Evolutionary conservation across 2,113 vertebrate species (phyloP), one percentile per base, ranked within the genome.

Genomic region (Isurus oxyrinchus): DNA sequence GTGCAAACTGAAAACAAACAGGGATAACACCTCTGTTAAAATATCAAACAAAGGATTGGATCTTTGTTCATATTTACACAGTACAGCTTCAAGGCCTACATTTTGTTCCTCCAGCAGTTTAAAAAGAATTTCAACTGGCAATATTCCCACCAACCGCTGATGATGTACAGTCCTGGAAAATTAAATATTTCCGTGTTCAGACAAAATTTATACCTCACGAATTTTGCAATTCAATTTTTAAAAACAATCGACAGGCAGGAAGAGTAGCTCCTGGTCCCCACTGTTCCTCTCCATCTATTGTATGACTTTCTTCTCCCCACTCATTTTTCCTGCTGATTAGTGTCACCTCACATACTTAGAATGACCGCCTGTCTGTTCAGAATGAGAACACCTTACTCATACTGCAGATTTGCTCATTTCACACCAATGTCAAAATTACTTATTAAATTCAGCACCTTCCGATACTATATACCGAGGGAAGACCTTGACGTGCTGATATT

Each of bases 401-500:
- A 98, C 98, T 98, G 97, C 98, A 97, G 98, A 98, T 98, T 97
- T 97, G 96, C 97, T 98, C 98, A 96, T 98, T 98, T 98, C 98
- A 98, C 97, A 98, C 98, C 97, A 96, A 97, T 98, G 98, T 98
- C 97, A 98, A 96, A 98, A 98, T 97, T 97, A 97, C 98, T 98
- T 98, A 98, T 98, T 98, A 98, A 98, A 98, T 98, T 97, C 97
- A 5, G 97, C 97, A 98, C 97, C 98, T 98, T 97, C 97, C 96
- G 97, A 97, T 98, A 97, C 97, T 97, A 55, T 0, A 96, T 97
- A 97, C 86, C 35, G 44, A 23, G 35, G 35, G 61, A 66, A 57
- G 87, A 96, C 97, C 97, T 76, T 98, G 97, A 97, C 98, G 98
- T 98, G 98, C 97, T 97, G 97, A 98, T 97, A 97, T 97, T 97